These are phyloP conservation scores for Pteruthius melanotis DNA, from an alignment of 2,113 vertebrate species.

Conservation along the genomic window DNA sequence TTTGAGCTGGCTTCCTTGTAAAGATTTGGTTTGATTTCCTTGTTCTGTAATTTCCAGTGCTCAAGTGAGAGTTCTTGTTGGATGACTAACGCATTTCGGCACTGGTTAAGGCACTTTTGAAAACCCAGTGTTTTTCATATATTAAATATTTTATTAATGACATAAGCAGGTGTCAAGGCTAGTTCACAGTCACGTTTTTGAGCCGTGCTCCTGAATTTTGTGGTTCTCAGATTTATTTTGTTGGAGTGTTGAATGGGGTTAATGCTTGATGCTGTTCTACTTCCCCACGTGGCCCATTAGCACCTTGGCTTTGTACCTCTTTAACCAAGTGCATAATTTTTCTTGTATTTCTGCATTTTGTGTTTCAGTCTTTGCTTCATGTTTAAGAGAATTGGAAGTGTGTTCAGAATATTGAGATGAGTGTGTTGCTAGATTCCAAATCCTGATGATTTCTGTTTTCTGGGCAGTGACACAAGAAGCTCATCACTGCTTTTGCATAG, in stretches of 20 bases:
- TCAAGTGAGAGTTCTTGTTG: slow-evolving; percentile 30
- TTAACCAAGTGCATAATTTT: neutral
- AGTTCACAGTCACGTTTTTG: neutral
- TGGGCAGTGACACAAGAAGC: neutral
- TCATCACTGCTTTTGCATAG: neutral
- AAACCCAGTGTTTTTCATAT: slow-evolving; percentile 6
- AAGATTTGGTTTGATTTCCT: neutral
- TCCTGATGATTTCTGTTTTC: neutral
- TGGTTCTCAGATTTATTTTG: neutral
- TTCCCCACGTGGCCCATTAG: neutral
- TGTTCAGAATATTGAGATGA: neutral
- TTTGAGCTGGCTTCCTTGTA: neutral
- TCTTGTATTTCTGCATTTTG: neutral
- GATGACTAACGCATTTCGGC: slow-evolving; percentile 29
- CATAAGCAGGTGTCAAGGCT: slow-evolving; percentile 25
- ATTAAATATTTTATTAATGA: slow-evolving; percentile 45
- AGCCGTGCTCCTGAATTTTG: neutral
- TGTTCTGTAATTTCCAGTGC: slow-evolving; percentile 11
- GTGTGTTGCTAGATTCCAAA: neutral
- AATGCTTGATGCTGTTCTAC: neutral
- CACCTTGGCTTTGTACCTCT: neutral
- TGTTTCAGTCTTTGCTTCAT: neutral
- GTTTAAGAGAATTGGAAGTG: neutral
- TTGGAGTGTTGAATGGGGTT: neutral
- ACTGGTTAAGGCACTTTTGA: neutral